Conservation (phyloP, 2,888 invertebrate species). For the Eueremaeus valkanovi region DNA sequence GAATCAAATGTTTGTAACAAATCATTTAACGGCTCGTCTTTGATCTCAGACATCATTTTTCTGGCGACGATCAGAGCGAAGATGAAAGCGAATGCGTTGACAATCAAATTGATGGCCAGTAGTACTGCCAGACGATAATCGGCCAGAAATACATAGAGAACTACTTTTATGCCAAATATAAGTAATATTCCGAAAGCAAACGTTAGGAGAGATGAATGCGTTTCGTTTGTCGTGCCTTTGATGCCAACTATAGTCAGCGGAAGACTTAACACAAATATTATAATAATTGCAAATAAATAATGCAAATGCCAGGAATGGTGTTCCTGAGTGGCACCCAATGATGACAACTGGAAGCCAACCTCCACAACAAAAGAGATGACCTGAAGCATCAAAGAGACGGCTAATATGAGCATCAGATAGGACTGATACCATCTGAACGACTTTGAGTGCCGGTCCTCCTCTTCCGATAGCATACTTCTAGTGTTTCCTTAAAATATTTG, state of each 20-base stretch:
- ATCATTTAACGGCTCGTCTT: not conserved
- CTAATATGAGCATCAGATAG: conserved; percentile 3
- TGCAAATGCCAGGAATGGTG: not conserved
- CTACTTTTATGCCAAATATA: not conserved
- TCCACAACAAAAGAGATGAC: conserved; percentile 5
- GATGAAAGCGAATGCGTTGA: not conserved
- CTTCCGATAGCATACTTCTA: not conserved
- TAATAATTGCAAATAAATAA: not conserved
- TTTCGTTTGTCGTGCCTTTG: conserved; percentile 22
- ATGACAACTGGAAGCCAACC: conserved; percentile 1
- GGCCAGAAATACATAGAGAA: not conserved
- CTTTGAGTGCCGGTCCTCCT: conserved; percentile 2
- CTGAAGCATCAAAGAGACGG: not conserved
- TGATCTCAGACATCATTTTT: not conserved
- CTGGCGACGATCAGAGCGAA: not conserved
- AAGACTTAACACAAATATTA: not conserved
- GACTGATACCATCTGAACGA: conserved; percentile 16
- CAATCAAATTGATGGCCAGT: conserved; percentile 11
- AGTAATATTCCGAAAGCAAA: not conserved
- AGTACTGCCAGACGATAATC: conserved; percentile 23
- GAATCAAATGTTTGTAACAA: not conserved
- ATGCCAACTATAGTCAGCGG: conserved; percentile 16
- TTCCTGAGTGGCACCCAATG: not conserved
- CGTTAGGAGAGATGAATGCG: not conserved
- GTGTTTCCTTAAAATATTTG: too few relatives aligned